Evolutionary conservation across 2,113 vertebrate genomes (phyloP), one percentile per base, ranked within the genome.

Genomic region (Guaruba guarouba): DNA sequence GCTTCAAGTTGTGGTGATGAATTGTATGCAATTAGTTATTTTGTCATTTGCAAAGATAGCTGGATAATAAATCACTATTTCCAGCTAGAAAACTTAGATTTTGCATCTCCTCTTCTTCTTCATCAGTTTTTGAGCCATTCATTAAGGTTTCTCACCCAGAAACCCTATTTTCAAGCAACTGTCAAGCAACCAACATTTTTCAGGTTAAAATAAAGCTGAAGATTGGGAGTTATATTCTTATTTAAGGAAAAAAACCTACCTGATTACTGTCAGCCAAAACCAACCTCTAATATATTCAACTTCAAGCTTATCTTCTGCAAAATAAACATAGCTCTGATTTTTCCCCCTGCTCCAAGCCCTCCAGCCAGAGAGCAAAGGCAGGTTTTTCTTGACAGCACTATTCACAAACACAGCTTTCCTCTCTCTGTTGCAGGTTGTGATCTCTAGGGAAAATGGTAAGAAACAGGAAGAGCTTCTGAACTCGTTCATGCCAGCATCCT

Each of bases 41-140:
- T 93, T 97, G 95, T 84, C 93, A 85, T 82, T 96, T 96, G 83
- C n/a, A 93, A 86, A 91, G 88, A 95, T 89, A 94, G 62, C 74
- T 10, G 44, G 62, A 27, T 74, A 91, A 95, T 91, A 95, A 91
- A 95, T 95, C 70, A 77, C 54, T 80, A 44, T 91, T 90, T 74
- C 49, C 37, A 90, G 62, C 57, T 63, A 59, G 85, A 97, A 95
- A 95, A 95, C 74, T 95, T 97, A 44, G 49, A 75, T 69, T 95
- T 89, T 31, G 57, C 86, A 69, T 93, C 81, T 92, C 69, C 39
- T 39, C 81, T 86, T 91, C 86, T 88, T 86, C 71, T 94, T 88
- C 78, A 96, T 92, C 88, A 93, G 90, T 83, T 96, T 90, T 78
- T 25, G 68, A 92, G 76, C 35, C 66, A 82, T 84, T 84, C 73